phyloP scores from a whole-genome alignment of 2,797 vertebrate species.

The Nannoperca australis region DNA sequence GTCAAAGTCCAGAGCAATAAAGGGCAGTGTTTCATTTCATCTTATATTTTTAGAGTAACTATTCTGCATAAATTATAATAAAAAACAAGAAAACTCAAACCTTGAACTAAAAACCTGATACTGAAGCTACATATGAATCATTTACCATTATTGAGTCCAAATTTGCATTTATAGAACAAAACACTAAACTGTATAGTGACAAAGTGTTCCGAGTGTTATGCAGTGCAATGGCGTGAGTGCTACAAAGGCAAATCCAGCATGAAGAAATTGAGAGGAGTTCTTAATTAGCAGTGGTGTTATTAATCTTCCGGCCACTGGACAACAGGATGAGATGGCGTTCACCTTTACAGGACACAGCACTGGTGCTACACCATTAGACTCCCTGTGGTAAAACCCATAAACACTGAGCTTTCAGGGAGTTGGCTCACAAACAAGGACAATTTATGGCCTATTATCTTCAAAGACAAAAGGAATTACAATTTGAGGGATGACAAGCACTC shows the following conservation, averaged over 20 bases:
- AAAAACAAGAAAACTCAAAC: conserved; percentile 33
- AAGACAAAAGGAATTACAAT: conserved; percentile 86
- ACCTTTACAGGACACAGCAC: conserved; percentile 80
- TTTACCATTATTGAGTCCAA: conserved; percentile 26
- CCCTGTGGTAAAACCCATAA: conserved; percentile 80
- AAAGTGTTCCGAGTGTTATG: conserved; percentile 5
- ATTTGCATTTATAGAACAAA: conserved; percentile 32
- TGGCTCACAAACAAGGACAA: conserved; percentile 86
- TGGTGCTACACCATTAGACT: conserved; percentile 73
- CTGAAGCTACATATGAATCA: conserved; percentile 28
- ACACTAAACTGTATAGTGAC: conserved; percentile 4
- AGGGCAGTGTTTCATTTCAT: conserved; percentile 78
- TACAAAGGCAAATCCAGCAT: conserved; percentile 67
- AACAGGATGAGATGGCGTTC: conserved; percentile 72
- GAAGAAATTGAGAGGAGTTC: conserved; percentile 76
- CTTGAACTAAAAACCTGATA: conserved; percentile 31
- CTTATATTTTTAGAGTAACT: conserved; percentile 81
- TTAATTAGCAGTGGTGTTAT: conserved; percentile 80
- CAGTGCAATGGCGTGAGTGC: conserved; percentile 54
- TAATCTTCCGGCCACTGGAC: conserved; percentile 75
- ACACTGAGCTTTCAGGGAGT: conserved; percentile 81
- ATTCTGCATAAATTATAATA: conserved; percentile 77
- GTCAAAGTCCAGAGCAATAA: conserved; percentile 76
- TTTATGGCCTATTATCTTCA: conserved; percentile 86
- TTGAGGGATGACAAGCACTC: conserved; percentile 83